Evolutionary conservation across 2,888 invertebrate genomes (phyloP), one percentile per base, ranked within the genome.

Genomic region (Steinernema hermaphroditum): DNA sequence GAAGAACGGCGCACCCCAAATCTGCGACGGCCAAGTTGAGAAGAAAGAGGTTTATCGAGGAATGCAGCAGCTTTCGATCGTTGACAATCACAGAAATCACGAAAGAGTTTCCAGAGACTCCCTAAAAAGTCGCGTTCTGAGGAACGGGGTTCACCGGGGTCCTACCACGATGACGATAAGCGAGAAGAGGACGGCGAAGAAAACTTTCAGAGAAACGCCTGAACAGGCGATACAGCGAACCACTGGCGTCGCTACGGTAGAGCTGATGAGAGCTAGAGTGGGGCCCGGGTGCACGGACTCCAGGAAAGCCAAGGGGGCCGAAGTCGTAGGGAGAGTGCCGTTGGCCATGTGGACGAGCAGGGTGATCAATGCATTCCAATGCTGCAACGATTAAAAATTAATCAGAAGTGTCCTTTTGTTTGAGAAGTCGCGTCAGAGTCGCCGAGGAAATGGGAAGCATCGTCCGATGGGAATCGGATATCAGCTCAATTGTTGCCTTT

Each of bases 161-260:
- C n/a, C n/a, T n/a, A n/a, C n/a, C 12, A 79, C 27, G 9, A 77
- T 73, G 74, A 81, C 76, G 49, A 80, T 81, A 9, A 75, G 34
- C 54, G 74, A 22, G 57, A 76, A 77, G 19, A 79, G 54, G 4
- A 73, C 24, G 8, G 76, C 76, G 69, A 81, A 81, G 16, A 75
- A 44, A 34, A 76, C 71, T 50, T 84, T 50, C 88, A 94, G 62
- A 16, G 62, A 32, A 9, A 27, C 8, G 1, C 62, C 62, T 32
- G 62, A 62, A n/a, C 70, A 62, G 29, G 62, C 62, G 6, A 62
- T 27, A 16, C 62, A 62, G 16, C 32, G 29, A n/a, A 62, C 16
- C 4, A 62, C n/a, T 2, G 32, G 32, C 12, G 62, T 29, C 2
- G 32, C 19, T 29, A 62, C 62, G 62, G 62, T 34, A 32, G 62